These are phyloP conservation scores for Onthophagus taurus DNA, from an alignment of 1,140 invertebrate species.

Conservation along the genomic window DNA sequence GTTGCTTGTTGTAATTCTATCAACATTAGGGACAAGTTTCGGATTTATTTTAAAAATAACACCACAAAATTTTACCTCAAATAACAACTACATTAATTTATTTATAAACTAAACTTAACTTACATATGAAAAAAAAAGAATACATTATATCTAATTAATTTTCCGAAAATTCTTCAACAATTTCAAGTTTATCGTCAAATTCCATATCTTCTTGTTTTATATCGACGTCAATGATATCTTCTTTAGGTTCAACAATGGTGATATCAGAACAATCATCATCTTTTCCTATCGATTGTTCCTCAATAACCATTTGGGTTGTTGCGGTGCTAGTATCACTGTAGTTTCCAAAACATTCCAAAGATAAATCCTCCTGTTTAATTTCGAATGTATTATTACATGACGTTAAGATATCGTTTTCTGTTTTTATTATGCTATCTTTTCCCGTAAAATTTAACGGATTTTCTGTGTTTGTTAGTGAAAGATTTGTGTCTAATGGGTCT, in stretches of 20 bases:
- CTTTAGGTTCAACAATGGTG: background rate
- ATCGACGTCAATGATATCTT: background rate
- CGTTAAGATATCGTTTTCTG: background rate
- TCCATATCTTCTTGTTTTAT: too few species aligned
- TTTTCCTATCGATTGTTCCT: constrained; percentile 5
- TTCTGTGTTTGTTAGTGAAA: background rate
- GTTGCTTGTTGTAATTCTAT: too few species aligned
- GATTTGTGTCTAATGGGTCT: constrained; percentile 18
- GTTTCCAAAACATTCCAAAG: constrained; percentile 8
- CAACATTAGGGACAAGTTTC: too few species aligned
- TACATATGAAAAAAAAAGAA: too few species aligned
- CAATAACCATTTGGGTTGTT: constrained; percentile 9
- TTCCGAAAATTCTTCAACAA: background rate
- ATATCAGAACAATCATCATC: background rate
- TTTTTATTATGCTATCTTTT: background rate
- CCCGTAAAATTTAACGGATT: background rate
- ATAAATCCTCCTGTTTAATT: constrained; percentile 7
- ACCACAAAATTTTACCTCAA: too few species aligned
- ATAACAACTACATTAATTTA: too few species aligned
- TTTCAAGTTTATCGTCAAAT: background rate
- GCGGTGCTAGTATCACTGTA: constrained; percentile 7
- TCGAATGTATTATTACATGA: background rate
- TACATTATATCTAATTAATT: too few species aligned
- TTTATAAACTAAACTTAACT: too few species aligned
- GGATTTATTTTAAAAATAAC: too few species aligned